Evolutionary conservation across 2,113 vertebrate species (phyloP), one percentile per base, ranked within the genome.

Genomic region (Camelus bactrianus): DNA sequence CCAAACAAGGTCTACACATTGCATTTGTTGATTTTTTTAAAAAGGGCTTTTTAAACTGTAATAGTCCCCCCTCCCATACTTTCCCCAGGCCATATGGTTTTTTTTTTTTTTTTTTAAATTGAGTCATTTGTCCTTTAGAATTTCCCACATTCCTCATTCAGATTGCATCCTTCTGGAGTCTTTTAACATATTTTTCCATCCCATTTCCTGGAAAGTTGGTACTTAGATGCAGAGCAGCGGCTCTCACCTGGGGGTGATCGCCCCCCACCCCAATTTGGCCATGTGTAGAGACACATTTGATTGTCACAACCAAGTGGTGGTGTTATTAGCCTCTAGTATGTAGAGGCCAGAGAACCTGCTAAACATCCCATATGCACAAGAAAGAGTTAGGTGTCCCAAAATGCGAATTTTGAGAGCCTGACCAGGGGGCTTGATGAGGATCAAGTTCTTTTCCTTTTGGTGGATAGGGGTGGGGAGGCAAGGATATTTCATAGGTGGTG

Each of bases 81-180:
- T 62, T 67, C 22, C 75, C 48, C 0, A 28, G 28, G 17, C 17
- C 56, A 42, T 62, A 62, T 56, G 75, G 54, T 80, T 76, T 42
- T 42, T 42, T 42, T 42, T 42, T 42, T 42, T 42, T 30, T 56
- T 88, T 35, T 35, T 35, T 35, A 86, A 76, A 6, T 52, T 42
- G 30, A 67, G 60, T 89, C 79, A 72, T 93, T 38, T 75, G 38
- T 64, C 60, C 80, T 93, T 89, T 76, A 8, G 24, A 89, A 72
- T 56, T 46, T 26, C 10, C n/a, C 12, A 26, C 38, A 26, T 69
- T 76, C 50, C 72, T 11, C 69, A 17, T 77, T 48, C 42, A 75
- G 50, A 24, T 48, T 73, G 8, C 73, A 56, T 89, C 38, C 48
- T 72, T n/a, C 64, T 58, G 76, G 77, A 77, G n/a, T 79, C 72